These are phyloP conservation scores for Somateria mollissima DNA, from an alignment of 2,797 vertebrate genomes.

Conservation along the genomic window DNA sequence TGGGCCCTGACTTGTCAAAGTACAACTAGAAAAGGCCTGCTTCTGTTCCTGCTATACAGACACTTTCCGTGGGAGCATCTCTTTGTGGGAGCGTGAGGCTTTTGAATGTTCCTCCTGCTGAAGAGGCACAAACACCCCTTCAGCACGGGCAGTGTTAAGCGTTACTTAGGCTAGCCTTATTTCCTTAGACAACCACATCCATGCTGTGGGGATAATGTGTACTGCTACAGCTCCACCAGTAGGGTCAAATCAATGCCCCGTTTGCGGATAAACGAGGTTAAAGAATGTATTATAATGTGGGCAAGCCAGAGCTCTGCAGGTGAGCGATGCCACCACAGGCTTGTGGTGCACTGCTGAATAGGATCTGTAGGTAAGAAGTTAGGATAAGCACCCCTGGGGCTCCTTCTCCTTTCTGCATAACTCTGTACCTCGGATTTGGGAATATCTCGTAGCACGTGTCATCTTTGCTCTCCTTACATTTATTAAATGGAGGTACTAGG, in stretches of 20 bases:
- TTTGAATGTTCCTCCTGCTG: background rate
- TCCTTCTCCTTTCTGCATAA: background rate
- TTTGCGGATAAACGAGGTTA: background rate
- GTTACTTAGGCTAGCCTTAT: background rate
- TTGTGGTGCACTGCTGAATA: rapidly evolving
- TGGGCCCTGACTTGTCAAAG: background rate
- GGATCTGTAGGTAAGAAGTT: background rate
- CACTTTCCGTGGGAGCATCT: background rate
- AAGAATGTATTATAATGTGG: background rate
- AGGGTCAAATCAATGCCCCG: rapidly evolving
- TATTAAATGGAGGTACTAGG: background rate
- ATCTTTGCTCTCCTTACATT: rapidly evolving
- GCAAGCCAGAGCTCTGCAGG: background rate
- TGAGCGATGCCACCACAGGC: background rate
- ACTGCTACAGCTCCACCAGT: background rate
- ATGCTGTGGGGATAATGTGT: background rate
- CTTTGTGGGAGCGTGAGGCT: background rate
- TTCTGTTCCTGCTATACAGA: background rate
- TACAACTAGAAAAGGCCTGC: background rate
- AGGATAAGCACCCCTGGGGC: background rate
- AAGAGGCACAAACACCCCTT: background rate
- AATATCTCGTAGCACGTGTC: background rate
- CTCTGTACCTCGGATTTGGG: background rate
- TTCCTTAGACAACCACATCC: background rate
- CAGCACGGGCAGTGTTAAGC: background rate